Percentiles rank a stretch among this genome's conserved stretches.
phyloP scores from a whole-genome alignment of 2,113 vertebrate genomes.

The Oenanthe melanoleuca region DNA sequence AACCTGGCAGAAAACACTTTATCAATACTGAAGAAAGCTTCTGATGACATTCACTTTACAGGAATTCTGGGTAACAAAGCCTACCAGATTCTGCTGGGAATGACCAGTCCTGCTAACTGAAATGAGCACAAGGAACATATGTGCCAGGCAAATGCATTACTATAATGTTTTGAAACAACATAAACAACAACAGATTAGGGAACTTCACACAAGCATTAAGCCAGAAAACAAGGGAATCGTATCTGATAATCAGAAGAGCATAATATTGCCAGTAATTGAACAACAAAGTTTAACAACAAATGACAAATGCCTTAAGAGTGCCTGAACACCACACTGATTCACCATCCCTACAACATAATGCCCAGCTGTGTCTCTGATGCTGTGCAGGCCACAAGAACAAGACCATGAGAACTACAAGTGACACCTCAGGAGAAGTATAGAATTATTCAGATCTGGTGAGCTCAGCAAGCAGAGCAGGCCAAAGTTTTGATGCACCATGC shows the following conservation, averaged over 20 bases:
- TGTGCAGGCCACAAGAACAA: neutral
- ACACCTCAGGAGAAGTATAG: neutral
- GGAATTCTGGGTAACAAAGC: neutral
- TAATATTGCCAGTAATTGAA: neutral
- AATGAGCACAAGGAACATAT: rapidly evolving
- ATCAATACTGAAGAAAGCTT: neutral
- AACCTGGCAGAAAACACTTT: neutral
- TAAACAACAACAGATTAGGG: neutral
- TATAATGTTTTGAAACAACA: neutral
- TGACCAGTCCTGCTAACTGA: neutral
- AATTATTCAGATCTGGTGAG: neutral
- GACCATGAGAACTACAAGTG: neutral
- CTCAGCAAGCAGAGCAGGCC: neutral
- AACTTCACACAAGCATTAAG: neutral
- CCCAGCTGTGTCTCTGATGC: neutral
- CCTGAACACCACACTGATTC: neutral
- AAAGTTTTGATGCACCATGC: neutral
- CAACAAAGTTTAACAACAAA: neutral
- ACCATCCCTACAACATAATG: neutral
- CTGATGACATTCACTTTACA: neutral
- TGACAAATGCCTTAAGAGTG: neutral
- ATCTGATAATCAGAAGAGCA: neutral
- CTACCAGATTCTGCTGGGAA: neutral
- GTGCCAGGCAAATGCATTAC: neutral
- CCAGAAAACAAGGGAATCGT: neutral